Conservation (phyloP, 2,797 vertebrate species). For the Calcarius lapponicus region DNA sequence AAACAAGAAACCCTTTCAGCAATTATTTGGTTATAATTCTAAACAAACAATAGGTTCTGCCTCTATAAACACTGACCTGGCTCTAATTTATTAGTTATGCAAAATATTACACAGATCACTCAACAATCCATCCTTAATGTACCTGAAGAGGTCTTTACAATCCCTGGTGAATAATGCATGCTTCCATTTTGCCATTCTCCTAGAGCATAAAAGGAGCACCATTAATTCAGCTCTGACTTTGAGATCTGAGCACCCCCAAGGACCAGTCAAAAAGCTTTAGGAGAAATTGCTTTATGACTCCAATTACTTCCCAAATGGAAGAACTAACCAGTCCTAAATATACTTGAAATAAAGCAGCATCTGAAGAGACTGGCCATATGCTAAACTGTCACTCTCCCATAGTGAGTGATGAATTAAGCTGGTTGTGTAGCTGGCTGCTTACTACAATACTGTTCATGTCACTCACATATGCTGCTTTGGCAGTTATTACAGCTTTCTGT, state of each 20-base stretch:
- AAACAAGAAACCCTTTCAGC: not conserved
- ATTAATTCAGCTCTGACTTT: not conserved
- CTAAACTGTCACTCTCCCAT: slow-evolving; percentile 31
- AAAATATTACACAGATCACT: not conserved
- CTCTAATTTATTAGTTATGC: not conserved
- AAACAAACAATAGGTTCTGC: not conserved
- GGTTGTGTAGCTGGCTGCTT: slow-evolving; percentile 13
- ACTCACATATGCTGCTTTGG: slow-evolving; percentile 49
- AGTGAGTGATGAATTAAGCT: slow-evolving; percentile 7
- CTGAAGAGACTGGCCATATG: slow-evolving; percentile 43
- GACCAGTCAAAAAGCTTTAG: not conserved
- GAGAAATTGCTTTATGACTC: not conserved
- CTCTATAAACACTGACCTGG: not conserved
- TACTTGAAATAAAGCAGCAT: slow-evolving; percentile 3
- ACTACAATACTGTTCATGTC: slow-evolving; percentile 54
- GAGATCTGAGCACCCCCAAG: not conserved
- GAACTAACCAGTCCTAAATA: not conserved
- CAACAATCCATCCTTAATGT: not conserved
- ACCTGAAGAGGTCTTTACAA: not conserved
- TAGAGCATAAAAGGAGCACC: not conserved
- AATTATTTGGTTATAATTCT: slow-evolving; percentile 13
- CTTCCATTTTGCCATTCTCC: not conserved
- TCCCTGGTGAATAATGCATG: not conserved
- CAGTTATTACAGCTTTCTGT: not conserved
- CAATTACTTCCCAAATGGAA: not conserved